Evolutionary conservation across 2,888 invertebrate species (phyloP).

Genomic region (Drosophila anomalata): DNA sequence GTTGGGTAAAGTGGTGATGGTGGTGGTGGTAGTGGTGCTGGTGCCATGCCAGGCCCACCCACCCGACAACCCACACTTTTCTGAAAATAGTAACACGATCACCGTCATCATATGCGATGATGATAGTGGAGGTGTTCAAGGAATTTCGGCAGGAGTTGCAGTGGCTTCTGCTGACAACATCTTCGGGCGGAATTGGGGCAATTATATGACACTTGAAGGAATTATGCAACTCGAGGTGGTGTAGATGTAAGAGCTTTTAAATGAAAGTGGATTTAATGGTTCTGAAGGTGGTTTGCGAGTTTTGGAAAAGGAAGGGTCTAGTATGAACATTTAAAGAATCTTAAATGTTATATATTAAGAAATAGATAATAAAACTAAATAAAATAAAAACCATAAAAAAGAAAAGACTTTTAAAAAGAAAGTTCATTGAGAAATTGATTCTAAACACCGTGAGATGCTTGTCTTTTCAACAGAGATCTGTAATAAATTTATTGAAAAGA

Average conservation of each 20-base stretch:
- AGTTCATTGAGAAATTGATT: no score
- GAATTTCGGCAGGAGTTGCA: constrained; percentile 17
- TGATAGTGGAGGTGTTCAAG: constrained; percentile 13
- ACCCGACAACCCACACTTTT: constrained; percentile 38
- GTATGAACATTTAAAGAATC: background rate
- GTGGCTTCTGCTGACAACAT: constrained; percentile 21
- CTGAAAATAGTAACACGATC: constrained; percentile 38
- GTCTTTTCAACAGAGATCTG: background rate
- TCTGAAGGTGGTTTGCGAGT: background rate
- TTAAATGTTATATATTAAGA: no score
- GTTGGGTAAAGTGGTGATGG: background rate
- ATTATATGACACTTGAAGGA: constrained; percentile 26
- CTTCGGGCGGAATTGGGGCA: constrained; percentile 14
- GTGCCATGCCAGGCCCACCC: constrained; percentile 26
- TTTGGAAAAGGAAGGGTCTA: background rate
- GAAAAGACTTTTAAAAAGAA: no score
- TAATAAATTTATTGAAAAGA: background rate
- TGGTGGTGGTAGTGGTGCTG: constrained; percentile 4
- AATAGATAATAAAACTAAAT: no score
- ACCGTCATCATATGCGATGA: constrained; percentile 18
- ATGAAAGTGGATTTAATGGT: background rate
- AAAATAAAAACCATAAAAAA: background rate
- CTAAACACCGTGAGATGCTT: no score
- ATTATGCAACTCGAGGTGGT: constrained; percentile 14
- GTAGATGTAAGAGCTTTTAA: background rate